Percentiles rank a stretch among this genome's conserved stretches.
Conservation (phyloP, 2,888 invertebrate species). For the Orthosia gothica region DNA sequence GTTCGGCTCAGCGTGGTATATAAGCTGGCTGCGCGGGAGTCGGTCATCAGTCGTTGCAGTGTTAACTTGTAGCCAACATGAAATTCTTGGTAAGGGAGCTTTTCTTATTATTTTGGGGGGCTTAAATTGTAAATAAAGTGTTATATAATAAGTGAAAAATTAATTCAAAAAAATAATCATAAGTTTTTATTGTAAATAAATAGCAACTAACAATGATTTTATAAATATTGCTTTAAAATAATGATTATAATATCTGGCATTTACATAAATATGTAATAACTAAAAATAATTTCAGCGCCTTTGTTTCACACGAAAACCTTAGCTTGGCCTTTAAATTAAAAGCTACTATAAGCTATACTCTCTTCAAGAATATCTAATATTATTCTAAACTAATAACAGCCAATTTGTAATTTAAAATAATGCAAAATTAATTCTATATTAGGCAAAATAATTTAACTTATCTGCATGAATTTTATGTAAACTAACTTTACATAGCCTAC, state of each 20-base stretch:
- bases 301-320: neutral
- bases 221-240: neutral
- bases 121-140: constrained; percentile 21
- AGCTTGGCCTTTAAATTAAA: neutral
- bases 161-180: neutral
- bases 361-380: neutral
- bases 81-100: constrained; percentile 84
- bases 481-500: neutral
- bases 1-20: constrained; percentile 72
- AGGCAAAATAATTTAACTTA: neutral
- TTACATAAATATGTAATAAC: no score
- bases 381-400: neutral
- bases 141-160: constrained; percentile 7
- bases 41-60: constrained; percentile 80
- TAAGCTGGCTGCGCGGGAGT: constrained; percentile 72
- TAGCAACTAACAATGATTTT: neutral
- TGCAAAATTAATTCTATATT: neutral
- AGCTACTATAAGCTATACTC: neutral
- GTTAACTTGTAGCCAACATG: constrained; percentile 78
- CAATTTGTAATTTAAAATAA: neutral
- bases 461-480: constrained; percentile 2
- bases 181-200: neutral
- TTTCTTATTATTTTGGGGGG: constrained; percentile 48
- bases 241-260: neutral
- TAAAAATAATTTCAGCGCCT: neutral